A percentile compares a stretch with the other conserved stretches of the same genome.
phyloP scores from a whole-genome alignment of 1,140 invertebrate species.

The Neodiprion pinetum region DNA sequence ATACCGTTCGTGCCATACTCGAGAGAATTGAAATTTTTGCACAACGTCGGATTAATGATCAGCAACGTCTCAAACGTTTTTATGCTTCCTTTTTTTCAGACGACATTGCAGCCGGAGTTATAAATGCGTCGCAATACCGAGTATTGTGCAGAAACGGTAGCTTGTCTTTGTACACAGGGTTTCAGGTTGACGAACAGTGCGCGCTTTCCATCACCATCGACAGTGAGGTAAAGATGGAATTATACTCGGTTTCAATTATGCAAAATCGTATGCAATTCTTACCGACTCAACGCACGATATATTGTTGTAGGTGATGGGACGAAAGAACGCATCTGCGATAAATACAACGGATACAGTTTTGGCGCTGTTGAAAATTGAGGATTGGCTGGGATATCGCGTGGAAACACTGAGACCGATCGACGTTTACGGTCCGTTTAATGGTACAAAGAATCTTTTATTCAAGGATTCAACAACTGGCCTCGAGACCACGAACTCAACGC shows the following conservation, averaged over 20 bases:
- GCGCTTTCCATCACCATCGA: conserved; percentile 66
- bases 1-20: too few species aligned
- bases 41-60: too few species aligned
- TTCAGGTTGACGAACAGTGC: conserved; percentile 63
- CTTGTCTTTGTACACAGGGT: conserved; percentile 57
- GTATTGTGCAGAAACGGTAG: conserved; percentile 68
- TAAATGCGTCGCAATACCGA: conserved; percentile 47
- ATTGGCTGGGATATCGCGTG: conserved; percentile 58
- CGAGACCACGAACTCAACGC: conserved; percentile 44
- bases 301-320: conserved; percentile 47
- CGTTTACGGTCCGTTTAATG: conserved; percentile 61
- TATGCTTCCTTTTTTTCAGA: conserved; percentile 7
- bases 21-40: too few species aligned
- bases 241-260: conserved; percentile 37
- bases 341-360: conserved; percentile 49
- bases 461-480: conserved; percentile 65
- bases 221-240: conserved; percentile 62
- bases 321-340: conserved; percentile 41
- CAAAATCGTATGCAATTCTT: conserved; percentile 17
- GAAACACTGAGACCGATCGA: conserved; percentile 44
- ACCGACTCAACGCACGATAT: background rate
- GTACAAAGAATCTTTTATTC: conserved; percentile 63
- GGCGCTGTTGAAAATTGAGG: conserved; percentile 62
- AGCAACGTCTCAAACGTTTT: too few species aligned
- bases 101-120: conserved; percentile 15